Evolutionary conservation across 1,140 invertebrate species (phyloP), one percentile per base, ranked within the genome.

Genomic region (Arctopsyche grandis): DNA sequence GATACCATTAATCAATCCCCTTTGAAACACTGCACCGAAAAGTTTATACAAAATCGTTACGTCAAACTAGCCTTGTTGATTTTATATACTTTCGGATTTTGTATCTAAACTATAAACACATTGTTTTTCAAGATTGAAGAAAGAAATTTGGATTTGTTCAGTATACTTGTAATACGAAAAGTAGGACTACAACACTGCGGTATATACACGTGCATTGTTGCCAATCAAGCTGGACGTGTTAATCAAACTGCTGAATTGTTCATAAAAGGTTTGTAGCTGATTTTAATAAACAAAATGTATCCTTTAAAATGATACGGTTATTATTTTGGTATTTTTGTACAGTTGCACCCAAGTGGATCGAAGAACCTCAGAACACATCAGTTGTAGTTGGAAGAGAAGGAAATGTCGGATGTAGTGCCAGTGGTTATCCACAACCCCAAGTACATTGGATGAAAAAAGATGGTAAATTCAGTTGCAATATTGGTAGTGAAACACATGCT

Each of bases 261-360:
- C 81, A 94, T 96, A 14, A 93, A 93, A 91, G 93, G 93, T n/a
- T n/a, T n/a, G n/a, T 94, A 85, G 16, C 38, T 10, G 9, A 76
- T 77, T 46, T 29, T 38, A 75, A 26, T 58, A 9, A 26, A 66
- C 9, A 16, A 77, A 69, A 46, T 46, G 5, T 29, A 22, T 46
- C 29, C 21, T 19, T 52, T 16, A 48, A 77, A 69, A 48, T 79
- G 19, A 10, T 79, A n/a, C n/a, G n/a, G n/a, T 79, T 46, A 19
- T 43, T 29, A 74, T 48, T 16, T 56, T 56, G 56, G 14, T 24
- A 43, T 79, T 80, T 81, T 70, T 22, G 80, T 84, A 22, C 84
- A 93, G 94, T 96, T 78, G 91, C 93, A 12, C 94, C 94, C 5
- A 89, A 91, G 24, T 96, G 94, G 94, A 87, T 90, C 24, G 88